Base-by-base conservation (phyloP, 2,888 invertebrate species). In the Acronicta alni region DNA sequence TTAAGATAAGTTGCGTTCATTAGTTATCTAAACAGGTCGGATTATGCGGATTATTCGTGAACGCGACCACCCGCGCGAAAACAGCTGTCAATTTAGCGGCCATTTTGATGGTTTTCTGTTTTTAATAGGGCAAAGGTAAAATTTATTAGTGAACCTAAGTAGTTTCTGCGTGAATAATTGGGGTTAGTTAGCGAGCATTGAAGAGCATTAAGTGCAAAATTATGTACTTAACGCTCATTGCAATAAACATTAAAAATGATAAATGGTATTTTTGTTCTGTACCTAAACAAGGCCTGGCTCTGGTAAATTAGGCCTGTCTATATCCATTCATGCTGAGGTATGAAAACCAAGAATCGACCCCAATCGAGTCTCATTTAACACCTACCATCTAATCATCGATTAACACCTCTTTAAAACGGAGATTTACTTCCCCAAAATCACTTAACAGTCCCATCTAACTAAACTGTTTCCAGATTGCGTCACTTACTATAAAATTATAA, bases 21-120 rank as follows among this genome's bases (percentile, higher is more conserved):
- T 88, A 90, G 84, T 90, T 87, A 87, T 79, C 79, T 84, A 83
- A 88, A 86, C 82, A 83, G 77, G 79, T 68, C 64, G 87, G 91
- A 91, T 91, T 91, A 90, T 49, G 69, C 57, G 67, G 87, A 85
- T 87, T 87, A 80, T 73, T 62, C 77, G 45, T 60, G 74, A 72
- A 82, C 62, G 69, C 79, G 91, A 81, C 92, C 91, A 91, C 92
- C 90, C 91, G 83, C 80, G 83, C 73, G 79, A 80, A 79, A 69
- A 80, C 90, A 89, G 87, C 85, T 90, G 90, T 85, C 80, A 86
- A 55, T 57, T 72, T 74, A 56, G 75, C 76, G 67, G 75, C 57
- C 54, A 72, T 70, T 72, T 72, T 75, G 57, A 69, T 70, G 67
- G 69, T 60, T 58, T 57, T 59, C 58, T 65, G 1, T 70, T 67